Conservation (phyloP, 1,140 invertebrate genomes). For the Drosophila bifasciata region DNA sequence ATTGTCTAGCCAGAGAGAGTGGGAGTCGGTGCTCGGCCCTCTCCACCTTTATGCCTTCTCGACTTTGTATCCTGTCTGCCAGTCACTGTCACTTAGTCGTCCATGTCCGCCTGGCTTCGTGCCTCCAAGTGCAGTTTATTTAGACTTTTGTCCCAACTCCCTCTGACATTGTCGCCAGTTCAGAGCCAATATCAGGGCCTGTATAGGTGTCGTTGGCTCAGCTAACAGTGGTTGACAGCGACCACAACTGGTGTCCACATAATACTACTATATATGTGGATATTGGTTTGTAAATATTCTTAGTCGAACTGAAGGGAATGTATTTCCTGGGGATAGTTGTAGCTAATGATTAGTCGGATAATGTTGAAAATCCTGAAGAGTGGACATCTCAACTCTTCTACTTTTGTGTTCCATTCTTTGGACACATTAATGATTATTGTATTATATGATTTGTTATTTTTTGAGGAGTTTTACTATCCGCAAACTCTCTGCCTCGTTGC, state of each 20-base stretch:
- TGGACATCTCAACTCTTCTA: too few relatives aligned
- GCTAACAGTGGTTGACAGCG: conserved; percentile 38
- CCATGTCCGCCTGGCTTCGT: conserved; percentile 48
- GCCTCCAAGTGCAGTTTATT: conserved; percentile 52
- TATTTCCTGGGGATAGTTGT: conserved; percentile 2
- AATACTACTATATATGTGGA: conserved; percentile 40
- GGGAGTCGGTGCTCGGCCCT: conserved; percentile 16
- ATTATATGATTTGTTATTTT: too few relatives aligned
- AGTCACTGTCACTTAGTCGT: conserved; percentile 57
- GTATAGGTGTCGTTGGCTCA: conserved; percentile 16
- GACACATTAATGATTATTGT: too few relatives aligned
- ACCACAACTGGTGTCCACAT: conserved; percentile 24
- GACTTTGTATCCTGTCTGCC: conserved; percentile 48
- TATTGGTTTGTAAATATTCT: conserved; percentile 15
- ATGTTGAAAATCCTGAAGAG: too few relatives aligned
- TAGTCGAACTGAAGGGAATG: conserved; percentile 20
- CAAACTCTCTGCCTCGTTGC: too few relatives aligned
- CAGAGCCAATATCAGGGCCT: conserved; percentile 18
- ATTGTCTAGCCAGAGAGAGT: conserved; percentile 65
- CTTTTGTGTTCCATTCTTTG: too few relatives aligned
- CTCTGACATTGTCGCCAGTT: conserved; percentile 64
- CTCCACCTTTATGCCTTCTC: conserved; percentile 1
- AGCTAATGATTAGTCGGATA: neutral
- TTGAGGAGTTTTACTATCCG: too few relatives aligned
- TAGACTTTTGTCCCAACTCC: conserved; percentile 65